Percentiles rank a stretch among this genome's conserved stretches.
Evolutionary conservation across 2,888 invertebrate genomes (phyloP).

Genomic region (Stegophylla sp.): DNA sequence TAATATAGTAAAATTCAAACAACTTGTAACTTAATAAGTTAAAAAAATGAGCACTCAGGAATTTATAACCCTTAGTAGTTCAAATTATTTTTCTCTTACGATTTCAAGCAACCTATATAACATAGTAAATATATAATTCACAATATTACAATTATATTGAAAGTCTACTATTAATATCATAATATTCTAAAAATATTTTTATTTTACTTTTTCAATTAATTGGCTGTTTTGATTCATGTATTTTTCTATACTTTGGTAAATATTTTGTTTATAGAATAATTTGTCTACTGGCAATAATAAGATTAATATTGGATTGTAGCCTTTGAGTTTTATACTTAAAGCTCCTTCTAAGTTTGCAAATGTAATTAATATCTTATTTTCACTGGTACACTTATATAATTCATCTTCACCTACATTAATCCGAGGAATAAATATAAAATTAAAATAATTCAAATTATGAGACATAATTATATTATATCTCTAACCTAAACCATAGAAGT

Average conservation of each 20-base stretch:
- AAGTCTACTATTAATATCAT: neutral
- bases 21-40: too few relatives aligned
- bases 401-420: conserved; percentile 27
- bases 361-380: conserved; percentile 41
- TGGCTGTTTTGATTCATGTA: conserved; percentile 15
- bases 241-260: conserved; percentile 6
- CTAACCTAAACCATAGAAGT: conserved; percentile 47
- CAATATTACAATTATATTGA: neutral
- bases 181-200: neutral
- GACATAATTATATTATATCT: neutral
- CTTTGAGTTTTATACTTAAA: conserved; percentile 45
- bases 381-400: neutral
- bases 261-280: neutral
- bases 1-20: too few relatives aligned
- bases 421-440: neutral
- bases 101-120: too few relatives aligned
- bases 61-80: too few relatives aligned
- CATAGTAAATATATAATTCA: neutral
- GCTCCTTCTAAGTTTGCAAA: conserved; percentile 43
- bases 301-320: conserved; percentile 33
- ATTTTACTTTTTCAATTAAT: conserved; percentile 33
- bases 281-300: conserved; percentile 36
- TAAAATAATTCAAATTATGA: neutral
- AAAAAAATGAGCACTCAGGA: too few relatives aligned
- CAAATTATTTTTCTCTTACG: too few relatives aligned